phyloP scores from a whole-genome alignment of 1,140 invertebrate species.

The Dendrolimus punctatus region DNA sequence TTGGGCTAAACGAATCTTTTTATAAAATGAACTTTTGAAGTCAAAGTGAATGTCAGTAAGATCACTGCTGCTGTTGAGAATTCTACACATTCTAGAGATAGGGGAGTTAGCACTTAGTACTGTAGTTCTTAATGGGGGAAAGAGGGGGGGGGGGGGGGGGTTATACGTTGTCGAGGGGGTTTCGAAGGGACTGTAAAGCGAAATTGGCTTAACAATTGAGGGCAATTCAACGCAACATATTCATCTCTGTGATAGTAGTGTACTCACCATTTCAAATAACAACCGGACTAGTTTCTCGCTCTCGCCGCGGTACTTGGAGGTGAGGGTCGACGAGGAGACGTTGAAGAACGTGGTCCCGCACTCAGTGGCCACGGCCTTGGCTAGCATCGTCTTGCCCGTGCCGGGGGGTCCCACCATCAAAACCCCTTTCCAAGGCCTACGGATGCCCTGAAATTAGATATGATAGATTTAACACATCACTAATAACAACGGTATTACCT shows the following conservation, averaged over 20 bases:
- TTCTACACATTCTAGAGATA: too few relatives aligned
- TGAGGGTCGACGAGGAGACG: constrained; percentile 96
- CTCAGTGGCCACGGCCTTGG: constrained; percentile 99
- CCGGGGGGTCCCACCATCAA: constrained; percentile 98
- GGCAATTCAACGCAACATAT: too few relatives aligned
- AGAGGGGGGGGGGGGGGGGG: too few relatives aligned
- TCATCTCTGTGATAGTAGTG: neutral
- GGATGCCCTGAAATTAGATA: constrained; percentile 80
- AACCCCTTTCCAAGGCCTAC: constrained; percentile 87
- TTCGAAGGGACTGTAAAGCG: too few relatives aligned
- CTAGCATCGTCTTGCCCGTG: constrained; percentile 99
- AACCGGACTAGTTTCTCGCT: constrained; percentile 98
- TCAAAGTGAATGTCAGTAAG: too few relatives aligned
- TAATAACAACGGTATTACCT: constrained; percentile 1
- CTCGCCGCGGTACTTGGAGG: constrained; percentile 98
- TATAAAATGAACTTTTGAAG: too few relatives aligned
- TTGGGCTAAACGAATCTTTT: too few relatives aligned
- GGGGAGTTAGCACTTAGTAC: too few relatives aligned
- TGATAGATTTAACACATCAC: neutral
- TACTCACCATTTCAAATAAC: constrained; percentile 96
- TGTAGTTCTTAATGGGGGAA: too few relatives aligned
- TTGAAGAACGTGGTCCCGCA: constrained; percentile 99
- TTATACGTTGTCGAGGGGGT: too few relatives aligned
- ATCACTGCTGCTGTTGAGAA: too few relatives aligned
- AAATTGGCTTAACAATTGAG: too few relatives aligned